Base-by-base conservation (phyloP, 23 tunicate genomes). In the Halocynthia aurantium region DNA sequence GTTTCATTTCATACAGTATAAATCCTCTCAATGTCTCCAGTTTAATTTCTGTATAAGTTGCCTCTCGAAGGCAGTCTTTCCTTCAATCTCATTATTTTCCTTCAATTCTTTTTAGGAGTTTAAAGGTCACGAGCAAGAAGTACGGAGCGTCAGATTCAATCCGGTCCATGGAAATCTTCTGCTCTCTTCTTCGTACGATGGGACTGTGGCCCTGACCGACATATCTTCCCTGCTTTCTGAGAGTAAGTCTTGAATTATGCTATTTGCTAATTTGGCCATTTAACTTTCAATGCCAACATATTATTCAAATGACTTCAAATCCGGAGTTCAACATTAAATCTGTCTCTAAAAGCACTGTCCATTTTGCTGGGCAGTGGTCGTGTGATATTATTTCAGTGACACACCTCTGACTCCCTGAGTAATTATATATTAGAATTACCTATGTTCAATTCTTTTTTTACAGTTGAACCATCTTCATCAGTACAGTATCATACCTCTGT, bases 111-210 rank as follows among this genome's bases (percentile, higher is more conserved):
- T 44, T 12, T 57, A 81, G 88, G 74, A 76, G 13, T 88, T 56
- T 55, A 57, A 79, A 44, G 62, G 58, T 8, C 95, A 88, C 80
- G 55, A 71, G 51, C 80, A 74, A 18, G 95, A 88, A 74, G 83
- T 88, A 7, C 22, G 95, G 52, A 83, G 95, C 52, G 88, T 84
- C 20, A 71, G 95, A 7, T 88, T 83, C 76, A 76, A 88, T 76
- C 95, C 95, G 7, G 62, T 78, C 6, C 20, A n/a, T 11, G 67
- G 50, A 5, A 72, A 73, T 60, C 51, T 78, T 6, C 77, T 88
- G 7, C 55, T 88, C 21, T 84, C 85, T 0, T 68, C 84, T 6
- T 88, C 95, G 18, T 88, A 88, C 71, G 95, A 88, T 80, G 85
- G 82, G 8, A 77, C 88, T 7, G 82, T 82, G 50, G 71, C 60